These are phyloP conservation scores for Melanostoma mellinum DNA, from an alignment of 2,888 invertebrate genomes.

Conservation along the genomic window DNA sequence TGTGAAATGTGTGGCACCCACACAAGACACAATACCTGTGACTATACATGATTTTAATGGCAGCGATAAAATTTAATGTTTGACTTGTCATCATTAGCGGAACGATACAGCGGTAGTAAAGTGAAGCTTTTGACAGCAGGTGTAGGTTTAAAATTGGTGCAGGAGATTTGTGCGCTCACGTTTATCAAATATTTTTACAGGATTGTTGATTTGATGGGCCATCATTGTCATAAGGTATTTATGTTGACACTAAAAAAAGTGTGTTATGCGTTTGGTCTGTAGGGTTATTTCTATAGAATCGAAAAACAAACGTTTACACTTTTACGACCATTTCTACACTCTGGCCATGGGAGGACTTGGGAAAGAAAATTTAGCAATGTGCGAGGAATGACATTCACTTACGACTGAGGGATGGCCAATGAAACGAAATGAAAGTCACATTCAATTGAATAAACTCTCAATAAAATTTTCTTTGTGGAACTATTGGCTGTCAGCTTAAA, in stretches of 20 bases:
- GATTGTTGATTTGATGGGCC: constrained; percentile 42
- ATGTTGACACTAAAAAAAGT: neutral
- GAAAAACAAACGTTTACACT: no score
- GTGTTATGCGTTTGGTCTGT: no score
- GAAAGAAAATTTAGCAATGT: no score
- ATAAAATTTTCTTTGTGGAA: no score
- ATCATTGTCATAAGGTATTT: constrained; percentile 34
- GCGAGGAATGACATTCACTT: no score
- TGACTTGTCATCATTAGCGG: constrained; percentile 68
- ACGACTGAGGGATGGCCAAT: no score
- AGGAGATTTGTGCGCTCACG: constrained; percentile 17
- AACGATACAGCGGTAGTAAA: constrained; percentile 28
- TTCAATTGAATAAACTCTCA: no score
- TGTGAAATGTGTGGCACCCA: constrained; percentile 5
- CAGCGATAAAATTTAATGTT: constrained; percentile 62
- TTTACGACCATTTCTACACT: no score
- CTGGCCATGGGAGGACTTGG: no score
- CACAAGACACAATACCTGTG: constrained; percentile 48
- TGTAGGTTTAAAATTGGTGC: constrained; percentile 49
- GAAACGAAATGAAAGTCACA: no score
- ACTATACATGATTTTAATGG: constrained; percentile 56
- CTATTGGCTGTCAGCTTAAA: no score
- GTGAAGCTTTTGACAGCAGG: constrained; percentile 54
- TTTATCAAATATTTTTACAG: constrained; percentile 42
- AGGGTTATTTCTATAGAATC: no score